Base-by-base conservation (phyloP, 2,113 vertebrate genomes). In the Lophius piscatorius region DNA sequence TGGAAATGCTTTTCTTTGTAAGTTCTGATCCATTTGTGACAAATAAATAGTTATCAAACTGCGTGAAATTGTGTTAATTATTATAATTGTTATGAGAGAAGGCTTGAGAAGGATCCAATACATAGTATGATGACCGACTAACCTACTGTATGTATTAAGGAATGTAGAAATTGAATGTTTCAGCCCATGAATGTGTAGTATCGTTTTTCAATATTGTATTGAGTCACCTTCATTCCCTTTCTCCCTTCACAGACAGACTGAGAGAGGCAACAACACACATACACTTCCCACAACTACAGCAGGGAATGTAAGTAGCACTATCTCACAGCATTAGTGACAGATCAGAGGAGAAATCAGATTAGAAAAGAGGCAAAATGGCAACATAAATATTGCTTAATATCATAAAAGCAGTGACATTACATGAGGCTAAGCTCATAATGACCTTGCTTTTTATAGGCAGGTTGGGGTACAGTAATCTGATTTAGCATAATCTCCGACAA, bases 361-460 rank as follows among this genome's bases (percentile, higher is more conserved):
- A 89, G 39, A 80, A 78, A 72, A 70, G 51, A 64, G 56, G 42
- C 41, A 74, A 87, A 90, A 75, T 23, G 52, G 62, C 56, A 71
- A 58, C 46, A 82, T 26, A 79, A 88, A 90, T 85, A 82, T 84
- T 46, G 59, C 45, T 45, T 83, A 84, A 80, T 86, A 84, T 86
- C 52, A 83, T 82, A 80, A 86, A 89, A 84, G 64, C 36, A 78
- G 79, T 80, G 83, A 86, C 85, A 88, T 89, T 82, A 88, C 79
- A 85, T 8, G 64, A 75, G 76, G 80, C 81, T 91, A 91, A 91
- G 78, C 91, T 87, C 52, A 81, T 91, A 92, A 91, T 84, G 89
- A 91, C 89, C 89, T 91, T 91, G 88, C 85, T 82, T 91, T 91
- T 89, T 90, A 90, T 90, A 88, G 83, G 81, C 68, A 82, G 88